These are phyloP conservation scores for Caerostris extrusa DNA, from an alignment of 1,140 invertebrate genomes.

Conservation along the genomic window DNA sequence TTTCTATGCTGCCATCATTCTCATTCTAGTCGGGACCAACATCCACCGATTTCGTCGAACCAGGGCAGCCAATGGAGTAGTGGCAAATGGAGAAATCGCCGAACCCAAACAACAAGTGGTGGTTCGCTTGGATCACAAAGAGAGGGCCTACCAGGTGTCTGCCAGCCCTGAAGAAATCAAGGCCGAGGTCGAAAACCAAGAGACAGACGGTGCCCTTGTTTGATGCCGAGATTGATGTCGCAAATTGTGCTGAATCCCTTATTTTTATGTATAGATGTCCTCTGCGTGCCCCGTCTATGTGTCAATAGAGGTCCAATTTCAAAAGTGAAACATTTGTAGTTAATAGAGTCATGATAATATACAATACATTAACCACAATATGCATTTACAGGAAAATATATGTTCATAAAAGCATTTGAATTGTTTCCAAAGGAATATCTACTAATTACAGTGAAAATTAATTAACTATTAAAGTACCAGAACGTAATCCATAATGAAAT, in stretches of 20 bases:
- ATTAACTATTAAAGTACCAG: too few species aligned
- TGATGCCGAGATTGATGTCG: neutral
- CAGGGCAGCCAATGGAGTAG: neutral
- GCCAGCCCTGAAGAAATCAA: conserved; percentile 72
- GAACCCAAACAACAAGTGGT: conserved; percentile 65
- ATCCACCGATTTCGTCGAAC: conserved; percentile 78
- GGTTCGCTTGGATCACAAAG: conserved; percentile 64
- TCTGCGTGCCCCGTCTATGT: neutral
- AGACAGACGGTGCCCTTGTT: conserved; percentile 68
- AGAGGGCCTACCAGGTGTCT: conserved; percentile 63
- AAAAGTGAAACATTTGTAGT: too few species aligned
- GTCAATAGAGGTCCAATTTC: conserved; percentile 11
- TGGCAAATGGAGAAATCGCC: neutral
- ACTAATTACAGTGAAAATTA: too few species aligned
- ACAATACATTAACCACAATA: too few species aligned
- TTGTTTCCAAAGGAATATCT: too few species aligned
- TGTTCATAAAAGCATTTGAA: too few species aligned
- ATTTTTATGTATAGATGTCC: conserved; percentile 48
- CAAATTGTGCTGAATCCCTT: neutral
- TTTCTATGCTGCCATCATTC: conserved; percentile 81
- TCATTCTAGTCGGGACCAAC: conserved; percentile 80
- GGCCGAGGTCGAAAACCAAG: conserved; percentile 69
- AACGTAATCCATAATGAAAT: too few species aligned
- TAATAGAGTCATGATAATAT: too few species aligned
- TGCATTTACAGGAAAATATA: too few species aligned